Evolutionary conservation across 2,797 vertebrate species (phyloP).

Genomic region (Argyrosomus regius): DNA sequence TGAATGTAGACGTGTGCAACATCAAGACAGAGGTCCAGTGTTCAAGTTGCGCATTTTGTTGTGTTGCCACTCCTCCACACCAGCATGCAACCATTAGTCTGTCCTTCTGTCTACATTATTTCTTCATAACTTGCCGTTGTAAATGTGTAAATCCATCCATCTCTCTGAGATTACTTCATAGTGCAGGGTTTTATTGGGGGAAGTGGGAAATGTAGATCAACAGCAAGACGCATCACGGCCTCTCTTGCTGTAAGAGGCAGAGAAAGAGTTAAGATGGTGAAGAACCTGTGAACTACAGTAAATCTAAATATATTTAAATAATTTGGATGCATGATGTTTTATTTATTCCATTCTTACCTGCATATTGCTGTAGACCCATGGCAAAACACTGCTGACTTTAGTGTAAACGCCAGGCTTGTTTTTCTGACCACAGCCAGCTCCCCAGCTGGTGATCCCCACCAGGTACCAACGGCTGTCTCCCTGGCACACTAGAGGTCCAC

Average conservation of each 20-base stretch:
- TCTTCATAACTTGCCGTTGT: neutral
- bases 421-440: constrained; percentile 87
- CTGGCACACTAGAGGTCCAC: constrained; percentile 93
- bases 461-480: constrained; percentile 86
- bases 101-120: neutral
- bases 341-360: constrained; percentile 85
- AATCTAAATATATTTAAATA: neutral
- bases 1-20: constrained; percentile 3
- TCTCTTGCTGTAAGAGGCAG: constrained; percentile 62
- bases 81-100: neutral
- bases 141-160: constrained; percentile 8
- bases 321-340: neutral
- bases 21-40: neutral
- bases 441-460: constrained; percentile 95
- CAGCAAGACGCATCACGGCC: constrained; percentile 51
- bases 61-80: neutral
- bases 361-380: constrained; percentile 92
- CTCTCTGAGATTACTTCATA: constrained; percentile 36
- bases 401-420: constrained; percentile 93
- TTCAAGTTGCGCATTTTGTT: constrained; percentile 13
- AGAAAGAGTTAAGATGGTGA: constrained; percentile 18
- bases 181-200: constrained; percentile 37
- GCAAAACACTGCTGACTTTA: constrained; percentile 85
- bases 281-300: neutral
- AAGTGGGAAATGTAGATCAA: neutral